phyloP scores from a whole-genome alignment of 2,113 vertebrate species.

The Nycticorax nycticorax region DNA sequence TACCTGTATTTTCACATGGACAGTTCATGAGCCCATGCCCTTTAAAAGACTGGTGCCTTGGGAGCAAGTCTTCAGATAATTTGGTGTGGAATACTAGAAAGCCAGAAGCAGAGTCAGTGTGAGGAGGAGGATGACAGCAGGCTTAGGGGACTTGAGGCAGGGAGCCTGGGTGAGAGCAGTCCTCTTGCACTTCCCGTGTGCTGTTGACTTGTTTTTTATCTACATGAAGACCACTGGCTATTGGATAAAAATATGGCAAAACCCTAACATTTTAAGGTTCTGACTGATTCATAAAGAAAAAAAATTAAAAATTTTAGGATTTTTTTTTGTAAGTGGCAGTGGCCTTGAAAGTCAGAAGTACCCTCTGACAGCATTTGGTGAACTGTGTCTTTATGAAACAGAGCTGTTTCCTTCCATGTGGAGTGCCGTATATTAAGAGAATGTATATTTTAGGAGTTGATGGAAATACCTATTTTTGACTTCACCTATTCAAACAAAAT shows the following conservation, averaged over 20 bases:
- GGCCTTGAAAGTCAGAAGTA: neutral
- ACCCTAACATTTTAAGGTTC: neutral
- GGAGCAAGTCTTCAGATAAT: neutral
- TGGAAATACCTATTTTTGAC: slow-evolving; percentile 15
- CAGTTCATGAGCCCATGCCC: neutral
- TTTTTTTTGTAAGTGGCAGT: neutral
- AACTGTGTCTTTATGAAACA: neutral
- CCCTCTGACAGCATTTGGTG: neutral
- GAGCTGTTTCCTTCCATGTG: neutral
- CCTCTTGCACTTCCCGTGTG: neutral
- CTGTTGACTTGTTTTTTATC: neutral
- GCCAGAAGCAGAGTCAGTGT: neutral
- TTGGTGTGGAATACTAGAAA: neutral
- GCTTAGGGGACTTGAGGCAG: neutral
- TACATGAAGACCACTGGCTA: neutral
- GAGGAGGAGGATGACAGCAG: neutral
- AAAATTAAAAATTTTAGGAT: neutral
- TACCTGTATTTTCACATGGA: neutral
- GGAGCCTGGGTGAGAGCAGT: neutral
- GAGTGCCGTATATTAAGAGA: neutral
- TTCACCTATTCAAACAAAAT: slow-evolving; percentile 54
- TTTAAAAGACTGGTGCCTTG: neutral
- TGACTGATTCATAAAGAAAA: neutral
- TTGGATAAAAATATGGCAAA: neutral
- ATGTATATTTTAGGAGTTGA: slow-evolving; percentile 37